phyloP scores from a whole-genome alignment of 1,140 invertebrate species.

The Drosophila ohnishii region DNA sequence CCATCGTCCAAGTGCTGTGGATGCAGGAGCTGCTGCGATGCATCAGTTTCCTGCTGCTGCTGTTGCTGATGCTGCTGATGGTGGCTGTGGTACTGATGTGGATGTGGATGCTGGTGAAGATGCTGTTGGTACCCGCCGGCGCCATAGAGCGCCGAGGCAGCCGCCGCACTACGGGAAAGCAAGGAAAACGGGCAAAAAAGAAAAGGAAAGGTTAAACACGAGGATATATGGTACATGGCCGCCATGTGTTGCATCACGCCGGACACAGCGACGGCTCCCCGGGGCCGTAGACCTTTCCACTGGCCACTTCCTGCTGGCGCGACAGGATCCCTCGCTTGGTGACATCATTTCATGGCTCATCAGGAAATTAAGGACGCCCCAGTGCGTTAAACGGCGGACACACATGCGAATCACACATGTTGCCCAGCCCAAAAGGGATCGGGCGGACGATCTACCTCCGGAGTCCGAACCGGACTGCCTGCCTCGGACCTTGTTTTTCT shows the following conservation, averaged over 20 bases:
- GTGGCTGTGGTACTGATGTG: constrained; percentile 43
- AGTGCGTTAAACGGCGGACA: constrained; percentile 25
- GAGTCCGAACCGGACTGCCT: constrained; percentile 20
- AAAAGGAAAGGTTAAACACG: constrained; percentile 24
- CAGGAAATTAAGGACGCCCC: constrained; percentile 69
- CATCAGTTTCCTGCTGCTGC: constrained; percentile 12
- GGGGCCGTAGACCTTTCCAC: constrained; percentile 8
- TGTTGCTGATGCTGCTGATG: constrained; percentile 31
- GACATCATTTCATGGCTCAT: constrained; percentile 83
- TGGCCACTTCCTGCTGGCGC: constrained; percentile 69
- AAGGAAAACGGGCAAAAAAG: constrained; percentile 13
- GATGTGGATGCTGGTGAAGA: constrained; percentile 48
- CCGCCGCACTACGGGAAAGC: constrained; percentile 41
- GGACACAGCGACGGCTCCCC: constrained; percentile 40
- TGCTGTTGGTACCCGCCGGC: constrained; percentile 65
- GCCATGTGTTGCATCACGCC: constrained; percentile 74
- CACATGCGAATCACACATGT: constrained; percentile 80
- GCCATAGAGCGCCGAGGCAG: constrained; percentile 68
- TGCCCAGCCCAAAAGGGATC: constrained; percentile 49
- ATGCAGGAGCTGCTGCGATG: constrained; percentile 48
- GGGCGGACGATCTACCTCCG: constrained; percentile 32
- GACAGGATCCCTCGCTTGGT: constrained; percentile 55
- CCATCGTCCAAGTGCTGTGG: constrained; percentile 57
- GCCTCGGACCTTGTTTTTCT: constrained; percentile 66
- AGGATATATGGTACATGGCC: constrained; percentile 29